Conservation (phyloP, 2,113 vertebrate genomes). For the Cebidichthys violaceus region DNA sequence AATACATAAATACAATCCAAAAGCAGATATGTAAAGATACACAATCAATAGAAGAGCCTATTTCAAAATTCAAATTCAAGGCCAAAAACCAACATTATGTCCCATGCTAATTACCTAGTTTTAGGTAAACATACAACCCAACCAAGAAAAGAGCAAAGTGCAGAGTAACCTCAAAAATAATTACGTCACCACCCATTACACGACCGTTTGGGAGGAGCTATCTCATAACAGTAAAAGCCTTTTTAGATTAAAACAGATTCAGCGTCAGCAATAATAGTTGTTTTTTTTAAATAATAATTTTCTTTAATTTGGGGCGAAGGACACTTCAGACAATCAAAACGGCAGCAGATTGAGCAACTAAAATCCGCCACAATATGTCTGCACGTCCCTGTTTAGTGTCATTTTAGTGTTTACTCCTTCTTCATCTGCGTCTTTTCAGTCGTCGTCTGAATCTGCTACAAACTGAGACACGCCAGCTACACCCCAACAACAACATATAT, state of each 20-base stretch:
- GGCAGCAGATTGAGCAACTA: neutral
- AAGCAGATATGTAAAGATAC: neutral
- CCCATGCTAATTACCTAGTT: neutral
- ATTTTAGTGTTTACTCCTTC: constrained; percentile 43
- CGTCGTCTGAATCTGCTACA: constrained; percentile 39
- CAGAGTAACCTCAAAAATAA: neutral
- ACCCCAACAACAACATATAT: neutral
- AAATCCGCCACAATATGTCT: neutral
- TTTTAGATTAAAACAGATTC: neutral
- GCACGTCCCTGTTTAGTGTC: constrained; percentile 45
- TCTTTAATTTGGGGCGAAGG: neutral
- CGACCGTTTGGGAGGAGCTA: neutral
- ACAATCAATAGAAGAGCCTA: neutral
- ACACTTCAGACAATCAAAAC: neutral
- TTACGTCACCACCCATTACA: constrained; percentile 22
- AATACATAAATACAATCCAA: neutral
- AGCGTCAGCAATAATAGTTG: neutral
- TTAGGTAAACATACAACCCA: neutral
- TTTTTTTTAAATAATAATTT: neutral
- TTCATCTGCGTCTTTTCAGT: constrained; percentile 48
- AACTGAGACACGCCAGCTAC: constrained; percentile 8
- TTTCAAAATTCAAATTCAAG: neutral
- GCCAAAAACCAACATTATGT: neutral
- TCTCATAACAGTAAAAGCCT: neutral
- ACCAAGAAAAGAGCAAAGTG: neutral